Base-by-base conservation (phyloP, 2,888 invertebrate species). In the Diabrotica balteata region DNA sequence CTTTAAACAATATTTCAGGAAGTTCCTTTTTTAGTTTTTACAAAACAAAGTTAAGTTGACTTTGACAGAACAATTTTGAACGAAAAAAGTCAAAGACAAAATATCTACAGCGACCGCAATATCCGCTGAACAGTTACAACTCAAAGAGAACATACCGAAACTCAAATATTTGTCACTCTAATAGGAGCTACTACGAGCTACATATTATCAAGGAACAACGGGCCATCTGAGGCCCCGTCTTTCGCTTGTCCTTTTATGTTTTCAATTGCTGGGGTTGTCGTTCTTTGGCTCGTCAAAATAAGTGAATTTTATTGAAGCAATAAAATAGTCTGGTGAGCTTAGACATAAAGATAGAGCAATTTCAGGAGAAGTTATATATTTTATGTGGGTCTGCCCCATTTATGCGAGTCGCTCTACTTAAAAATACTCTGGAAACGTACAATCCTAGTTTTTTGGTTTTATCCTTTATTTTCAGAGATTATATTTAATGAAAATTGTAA, bases 131-230 rank as follows among this genome's bases (percentile, higher is more conserved):
- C 32, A 44, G 42, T 46, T 47, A 8, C 32, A 61, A 53, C 46
- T 46, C 53, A 60, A 60, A 60, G 52, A 52, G 49, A 61, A 52
- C 52, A 52, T 45, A 10, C n/a, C 52, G 61, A 61, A 53, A 42
- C n/a, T 53, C 61, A 51, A 61, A 61, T 61, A 61, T 61, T 61
- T 61, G 61, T 61, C 46, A 61, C 32, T 9, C 46, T 46, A 61
- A 61, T 53, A 61, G 46, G 53, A 53, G 32, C n/a, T 32, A 45
- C 45, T 51, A 46, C 61, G 53, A 53, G 49, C 32, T 53, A 46
- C 61, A 53, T 61, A 53, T 51, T 53, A 60, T 60, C 52, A 45
- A 52, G 60, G 60, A 60, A 60, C 45, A 60, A 60, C 60, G 52
- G 52, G 42, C 52, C 51, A 50, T 51, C 22, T 17, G 47, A 51